Base-by-base conservation (phyloP, 1,140 invertebrate species). In the Cydia strobilella region DNA sequence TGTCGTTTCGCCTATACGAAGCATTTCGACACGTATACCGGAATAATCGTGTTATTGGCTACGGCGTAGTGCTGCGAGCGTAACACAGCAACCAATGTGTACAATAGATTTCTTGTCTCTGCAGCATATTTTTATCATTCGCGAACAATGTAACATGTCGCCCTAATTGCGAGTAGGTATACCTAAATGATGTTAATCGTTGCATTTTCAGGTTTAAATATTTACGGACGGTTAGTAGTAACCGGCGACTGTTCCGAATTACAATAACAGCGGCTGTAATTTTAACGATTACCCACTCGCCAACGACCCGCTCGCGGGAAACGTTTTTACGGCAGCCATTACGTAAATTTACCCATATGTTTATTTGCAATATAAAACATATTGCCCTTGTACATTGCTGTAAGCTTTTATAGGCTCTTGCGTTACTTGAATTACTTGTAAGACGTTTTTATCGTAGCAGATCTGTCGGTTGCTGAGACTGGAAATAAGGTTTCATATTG, bases 321-420 rank as follows among this genome's bases (percentile, higher is more conserved):
- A 62, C 51, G 74, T 76, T 89, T 92, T 92, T 92, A 92, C 78
- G 78, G 83, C 89, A 51, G 77, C 87, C 87, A 91, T 92, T 90
- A 90, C 86, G 81, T 81, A 90, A 92, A 92, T 92, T 90, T 90
- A 90, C 83, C 86, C 82, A 88, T 88, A 92, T 90, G 90, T 90
- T 92, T 91, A 92, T 92, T 89, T 85, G 85, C 78, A 87, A 87
- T 89, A 85, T 86, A 88, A 88, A 90, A 87, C 87, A 85, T 87
- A 89, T 88, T 86, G 79, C 78, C 76, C 73, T 75, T 83, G 54
- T 80, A 77, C 77, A 86, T 83, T 81, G 82, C 72, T 79, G 74
- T 81, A 77, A 75, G 72, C 59, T 74, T 74, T 77, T 72, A 74
- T 65, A 74, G 35, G 59, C 45, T 69, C 35, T 23, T n/a, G 31